Evolutionary conservation across 2,113 vertebrate genomes (phyloP), one percentile per base, ranked within the genome.

Genomic region (Ciconia boyciana): DNA sequence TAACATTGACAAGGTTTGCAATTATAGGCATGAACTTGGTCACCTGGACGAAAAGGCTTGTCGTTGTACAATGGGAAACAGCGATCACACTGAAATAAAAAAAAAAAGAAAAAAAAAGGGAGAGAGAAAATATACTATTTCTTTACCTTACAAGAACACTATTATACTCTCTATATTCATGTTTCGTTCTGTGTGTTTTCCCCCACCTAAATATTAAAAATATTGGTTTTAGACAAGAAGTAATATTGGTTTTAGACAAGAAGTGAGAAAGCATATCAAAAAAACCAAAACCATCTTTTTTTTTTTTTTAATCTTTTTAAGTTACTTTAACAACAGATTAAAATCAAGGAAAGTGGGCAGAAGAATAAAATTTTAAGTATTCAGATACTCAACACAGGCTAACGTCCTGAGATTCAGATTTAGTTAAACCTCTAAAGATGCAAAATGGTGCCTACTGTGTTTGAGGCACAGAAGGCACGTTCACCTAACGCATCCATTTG

Each of bases 1-100:
- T 99, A 94, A 95, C 99, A 99, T 31, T 98, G 98, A 94, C 99
- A 99, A 39, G 98, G 98, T 71, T 98, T 98, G 96, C 99, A 99
- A 77, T 97, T 98, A 93, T 99, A 98, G 26, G 98, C 98, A 20
- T 98, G 98, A 48, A 97, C 96, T 80, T 98, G 98, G 94, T 99
- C 98, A 86, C 99, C 98, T 81, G 97, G 97, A 89, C 66, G 98
- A 96, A 99, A 99, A 36, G 99, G 98, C 94, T 99, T 99, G 97
- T 99, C 98, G 6, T 99, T 99, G 97, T 98, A 99, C 69, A 99
- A 98, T 2, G 98, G 98, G 44, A 97, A 94, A 90, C 99, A 99
- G 32, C 15, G 98, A n/a, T 99, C 98, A 41, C 99, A 99, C 99
- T 99, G 96, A 51, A 97, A 96, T 8, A 92, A 83, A 91, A 68